These are phyloP conservation scores for Cacajao melanocephalus DNA, from an alignment of 2,797 vertebrate species.

Conservation along the genomic window DNA sequence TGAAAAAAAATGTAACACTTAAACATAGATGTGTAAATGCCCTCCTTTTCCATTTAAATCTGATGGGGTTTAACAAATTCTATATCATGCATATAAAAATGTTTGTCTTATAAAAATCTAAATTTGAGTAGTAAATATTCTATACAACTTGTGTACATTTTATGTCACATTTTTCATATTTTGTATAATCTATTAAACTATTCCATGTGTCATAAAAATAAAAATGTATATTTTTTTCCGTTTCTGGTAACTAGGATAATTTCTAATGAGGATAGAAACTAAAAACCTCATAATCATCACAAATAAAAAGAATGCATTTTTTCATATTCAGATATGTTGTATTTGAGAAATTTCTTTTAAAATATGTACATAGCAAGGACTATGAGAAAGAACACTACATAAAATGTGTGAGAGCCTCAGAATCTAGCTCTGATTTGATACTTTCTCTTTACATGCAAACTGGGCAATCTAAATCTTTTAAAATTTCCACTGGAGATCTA, in stretches of 20 bases:
- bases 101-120: conserved; percentile 21
- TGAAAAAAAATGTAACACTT: conserved; percentile 23
- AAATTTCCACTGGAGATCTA: neutral
- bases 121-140: conserved; percentile 37
- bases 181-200: neutral
- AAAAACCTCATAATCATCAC: neutral
- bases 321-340: neutral
- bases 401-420: neutral
- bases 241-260: neutral
- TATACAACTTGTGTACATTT: neutral
- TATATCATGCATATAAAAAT: neutral
- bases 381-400: neutral
- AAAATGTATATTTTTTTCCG: neutral
- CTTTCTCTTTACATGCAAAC: neutral
- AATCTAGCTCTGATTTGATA: neutral
- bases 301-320: neutral
- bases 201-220: neutral
- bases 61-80: neutral
- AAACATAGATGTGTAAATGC: neutral
- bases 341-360: neutral
- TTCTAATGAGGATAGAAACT: neutral
- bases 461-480: neutral
- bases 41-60: neutral
- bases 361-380: neutral
- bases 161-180: conserved; percentile 12